A percentile compares a stretch with the other conserved stretches of the same genome.
These are phyloP conservation scores for Aurelia sp. DNA, from an alignment of 30 jellyfish, hydroid and myxozoan species.

Conservation along the genomic window DNA sequence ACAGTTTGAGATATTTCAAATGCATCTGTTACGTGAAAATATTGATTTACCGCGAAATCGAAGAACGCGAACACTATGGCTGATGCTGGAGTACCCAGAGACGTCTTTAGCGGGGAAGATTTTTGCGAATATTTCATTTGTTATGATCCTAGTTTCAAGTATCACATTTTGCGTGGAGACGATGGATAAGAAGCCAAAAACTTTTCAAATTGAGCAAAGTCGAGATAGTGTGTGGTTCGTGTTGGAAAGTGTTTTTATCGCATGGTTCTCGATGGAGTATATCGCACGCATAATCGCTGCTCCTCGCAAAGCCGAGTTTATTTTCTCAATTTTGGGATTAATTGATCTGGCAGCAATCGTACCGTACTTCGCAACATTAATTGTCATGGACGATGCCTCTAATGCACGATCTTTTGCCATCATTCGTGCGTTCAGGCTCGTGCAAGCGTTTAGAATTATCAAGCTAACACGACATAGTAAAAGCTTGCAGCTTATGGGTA, in stretches of 20 bases:
- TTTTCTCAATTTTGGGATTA: constrained; percentile 75
- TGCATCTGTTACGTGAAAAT: constrained; percentile 43
- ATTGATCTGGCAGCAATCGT: constrained; percentile 75
- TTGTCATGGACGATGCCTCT: constrained; percentile 55
- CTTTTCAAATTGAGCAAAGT: constrained; percentile 11
- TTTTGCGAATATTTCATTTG: constrained; percentile 60
- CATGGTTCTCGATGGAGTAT: constrained; percentile 80
- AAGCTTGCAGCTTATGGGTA: constrained; percentile 71
- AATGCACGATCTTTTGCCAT: constrained; percentile 75
- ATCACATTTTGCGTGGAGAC: constrained; percentile 72
- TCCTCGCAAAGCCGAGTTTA: constrained; percentile 68
- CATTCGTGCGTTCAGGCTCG: constrained; percentile 75
- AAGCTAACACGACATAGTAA: constrained; percentile 74
- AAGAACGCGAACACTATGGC: constrained; percentile 42
- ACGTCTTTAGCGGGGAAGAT: constrained; percentile 67
- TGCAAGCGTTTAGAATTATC: constrained; percentile 73
- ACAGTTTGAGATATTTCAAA: constrained; percentile 45
- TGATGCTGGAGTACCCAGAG: constrained; percentile 76
- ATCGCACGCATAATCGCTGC: constrained; percentile 56
- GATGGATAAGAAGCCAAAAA: constrained; percentile 37
- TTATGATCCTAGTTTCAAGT: constrained; percentile 56
- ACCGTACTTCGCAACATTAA: constrained; percentile 68
- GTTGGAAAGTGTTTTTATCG: constrained; percentile 58
- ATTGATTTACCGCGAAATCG: constrained; percentile 48
- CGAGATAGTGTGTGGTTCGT: constrained; percentile 71